phyloP scores from a whole-genome alignment of 2,113 vertebrate genomes.

The Todiramphus chloris region DNA sequence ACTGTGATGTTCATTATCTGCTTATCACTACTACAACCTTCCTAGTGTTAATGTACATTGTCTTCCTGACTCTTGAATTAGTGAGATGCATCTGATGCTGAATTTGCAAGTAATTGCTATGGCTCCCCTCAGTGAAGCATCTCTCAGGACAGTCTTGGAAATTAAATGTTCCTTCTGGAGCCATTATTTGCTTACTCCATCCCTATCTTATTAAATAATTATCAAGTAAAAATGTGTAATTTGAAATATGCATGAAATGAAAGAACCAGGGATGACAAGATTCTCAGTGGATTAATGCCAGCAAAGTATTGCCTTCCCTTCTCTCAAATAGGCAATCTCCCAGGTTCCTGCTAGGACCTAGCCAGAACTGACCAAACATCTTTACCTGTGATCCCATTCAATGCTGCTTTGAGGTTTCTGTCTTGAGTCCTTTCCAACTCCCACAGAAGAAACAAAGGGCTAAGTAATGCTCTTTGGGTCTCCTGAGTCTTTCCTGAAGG shows the following conservation, averaged over 20 bases:
- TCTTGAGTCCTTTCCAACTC: not conserved
- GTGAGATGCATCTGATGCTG: slow-evolving; percentile 34
- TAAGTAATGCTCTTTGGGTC: not conserved
- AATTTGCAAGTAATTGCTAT: slow-evolving; percentile 58
- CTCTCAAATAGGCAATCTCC: not conserved
- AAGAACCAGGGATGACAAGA: not conserved
- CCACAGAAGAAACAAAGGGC: not conserved
- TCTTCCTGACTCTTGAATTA: slow-evolving; percentile 44
- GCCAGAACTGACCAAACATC: not conserved
- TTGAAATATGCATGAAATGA: slow-evolving; percentile 35
- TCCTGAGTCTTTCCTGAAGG: not conserved
- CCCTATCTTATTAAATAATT: slow-evolving; percentile 62
- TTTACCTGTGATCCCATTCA: not conserved
- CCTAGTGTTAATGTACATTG: not conserved
- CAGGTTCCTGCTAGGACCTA: not conserved
- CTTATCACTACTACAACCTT: slow-evolving; percentile 10
- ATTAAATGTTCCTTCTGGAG: slow-evolving; percentile 59
- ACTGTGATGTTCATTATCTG: slow-evolving; percentile 48
- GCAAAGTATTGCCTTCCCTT: not conserved
- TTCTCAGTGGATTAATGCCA: not conserved
- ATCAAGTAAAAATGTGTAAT: slow-evolving; percentile 25
- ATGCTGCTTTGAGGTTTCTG: not conserved
- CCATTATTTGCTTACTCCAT: slow-evolving; percentile 52
- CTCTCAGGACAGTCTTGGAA: slow-evolving; percentile 57
- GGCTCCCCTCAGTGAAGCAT: slow-evolving; percentile 42